A percentile compares a stretch with the other conserved stretches of the same genome.
Evolutionary conservation across 1,140 invertebrate genomes (phyloP).

Genomic region (Macrobrachium rosenbergii): DNA sequence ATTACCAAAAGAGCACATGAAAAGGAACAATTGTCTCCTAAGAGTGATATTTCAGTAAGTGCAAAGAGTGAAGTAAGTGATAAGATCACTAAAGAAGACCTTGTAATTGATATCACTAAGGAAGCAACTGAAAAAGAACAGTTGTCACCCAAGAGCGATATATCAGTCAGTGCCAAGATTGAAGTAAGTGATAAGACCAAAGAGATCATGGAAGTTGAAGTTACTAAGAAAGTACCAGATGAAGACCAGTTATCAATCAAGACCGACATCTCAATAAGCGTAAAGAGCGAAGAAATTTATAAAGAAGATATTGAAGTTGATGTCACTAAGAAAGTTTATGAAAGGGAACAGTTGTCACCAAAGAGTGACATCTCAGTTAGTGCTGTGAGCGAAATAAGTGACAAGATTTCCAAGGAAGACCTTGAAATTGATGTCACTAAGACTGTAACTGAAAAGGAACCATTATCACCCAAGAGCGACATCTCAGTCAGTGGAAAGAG

Average conservation of each 20-base stretch:
- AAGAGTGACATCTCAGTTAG: slow-evolving; percentile 45
- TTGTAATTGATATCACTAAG: not conserved
- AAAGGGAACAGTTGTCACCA: slow-evolving; percentile 16
- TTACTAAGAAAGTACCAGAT: not conserved
- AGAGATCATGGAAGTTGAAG: not conserved
- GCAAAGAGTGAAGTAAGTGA: slow-evolving; percentile 34
- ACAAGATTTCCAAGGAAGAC: not conserved
- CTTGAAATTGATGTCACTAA: not conserved
- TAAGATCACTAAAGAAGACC: not conserved
- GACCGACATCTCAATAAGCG: too few relatives aligned
- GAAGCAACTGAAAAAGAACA: not conserved
- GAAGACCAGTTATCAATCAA: too few relatives aligned
- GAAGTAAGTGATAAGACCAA: not conserved
- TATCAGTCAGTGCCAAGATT: slow-evolving; percentile 32
- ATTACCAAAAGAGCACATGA: not conserved
- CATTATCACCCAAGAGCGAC: slow-evolving; percentile 29
- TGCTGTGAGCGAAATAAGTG: not conserved
- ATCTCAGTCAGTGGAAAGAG: slow-evolving; percentile 37
- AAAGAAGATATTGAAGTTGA: not conserved
- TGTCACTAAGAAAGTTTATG: not conserved
- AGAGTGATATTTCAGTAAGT: slow-evolving; percentile 42
- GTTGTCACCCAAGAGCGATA: slow-evolving; percentile 30
- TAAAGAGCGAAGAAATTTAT: too few relatives aligned
- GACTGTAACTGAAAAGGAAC: not conserved
- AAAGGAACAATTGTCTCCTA: slow-evolving; percentile 4